phyloP scores from a whole-genome alignment of 2,888 invertebrate genomes.

The Thyatira batis region DNA sequence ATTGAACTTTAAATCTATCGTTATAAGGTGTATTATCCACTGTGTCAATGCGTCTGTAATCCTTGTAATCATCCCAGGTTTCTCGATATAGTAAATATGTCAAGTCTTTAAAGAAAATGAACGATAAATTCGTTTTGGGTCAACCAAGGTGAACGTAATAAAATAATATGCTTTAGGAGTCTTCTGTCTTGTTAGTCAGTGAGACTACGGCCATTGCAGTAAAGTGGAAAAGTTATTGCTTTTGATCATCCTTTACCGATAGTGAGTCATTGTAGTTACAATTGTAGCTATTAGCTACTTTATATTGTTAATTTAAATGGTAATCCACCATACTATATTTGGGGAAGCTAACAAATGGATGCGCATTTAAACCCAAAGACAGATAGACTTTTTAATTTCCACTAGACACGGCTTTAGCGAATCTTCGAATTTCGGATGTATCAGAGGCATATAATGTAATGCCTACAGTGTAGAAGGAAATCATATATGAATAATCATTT shows the following conservation, averaged over 20 bases:
- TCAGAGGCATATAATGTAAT: background rate
- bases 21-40: background rate
- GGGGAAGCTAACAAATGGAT: background rate
- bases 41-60: background rate
- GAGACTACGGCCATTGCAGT: background rate
- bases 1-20: background rate
- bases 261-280: background rate
- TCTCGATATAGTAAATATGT: background rate
- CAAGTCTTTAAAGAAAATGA: background rate
- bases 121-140: background rate
- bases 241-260: background rate
- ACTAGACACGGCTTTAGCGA: constrained; percentile 2
- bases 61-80: background rate
- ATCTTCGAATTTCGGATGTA: constrained; percentile 1
- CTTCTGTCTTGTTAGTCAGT: background rate
- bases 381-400: background rate
- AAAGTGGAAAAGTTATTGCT: background rate
- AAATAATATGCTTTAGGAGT: background rate
- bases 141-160: background rate
- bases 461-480: background rate
- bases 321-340: background rate
- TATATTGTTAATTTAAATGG: background rate
- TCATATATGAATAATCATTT: constrained; percentile 8
- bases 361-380: background rate
- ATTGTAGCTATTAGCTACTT: background rate